Evolutionary conservation across 2,113 vertebrate species (phyloP).

Genomic region (Noturus placidus): DNA sequence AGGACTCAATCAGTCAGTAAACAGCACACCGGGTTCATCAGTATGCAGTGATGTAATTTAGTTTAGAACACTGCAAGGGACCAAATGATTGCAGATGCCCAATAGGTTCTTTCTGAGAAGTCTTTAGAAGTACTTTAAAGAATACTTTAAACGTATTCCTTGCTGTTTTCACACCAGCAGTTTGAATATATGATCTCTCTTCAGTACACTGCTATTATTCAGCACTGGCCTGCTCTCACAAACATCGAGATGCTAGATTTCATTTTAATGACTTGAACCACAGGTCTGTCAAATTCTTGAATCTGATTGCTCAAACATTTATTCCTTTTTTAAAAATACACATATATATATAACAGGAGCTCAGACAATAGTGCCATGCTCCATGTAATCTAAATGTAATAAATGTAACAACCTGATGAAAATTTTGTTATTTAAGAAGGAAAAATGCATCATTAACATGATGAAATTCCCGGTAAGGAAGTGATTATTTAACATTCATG

Average conservation of each 20-base stretch:
- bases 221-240: not conserved
- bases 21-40: constrained; percentile 23
- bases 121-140: no score
- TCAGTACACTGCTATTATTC: not conserved
- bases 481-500: not conserved
- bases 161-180: not conserved
- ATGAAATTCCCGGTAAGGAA: not conserved
- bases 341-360: not conserved
- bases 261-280: not conserved
- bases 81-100: constrained; percentile 3
- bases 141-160: not conserved
- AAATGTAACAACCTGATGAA: not conserved
- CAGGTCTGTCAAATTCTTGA: not conserved
- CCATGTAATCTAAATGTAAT: not conserved
- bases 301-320: not conserved
- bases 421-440: not conserved
- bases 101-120: no score
- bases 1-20: not conserved
- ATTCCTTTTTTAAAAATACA: not conserved
- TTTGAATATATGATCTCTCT: not conserved
- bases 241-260: not conserved
- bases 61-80: not conserved
- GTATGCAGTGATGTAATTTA: not conserved
- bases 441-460: not conserved
- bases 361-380: not conserved